These are phyloP conservation scores for Tinea semifulvella DNA, from an alignment of 2,888 invertebrate genomes.

Conservation along the genomic window DNA sequence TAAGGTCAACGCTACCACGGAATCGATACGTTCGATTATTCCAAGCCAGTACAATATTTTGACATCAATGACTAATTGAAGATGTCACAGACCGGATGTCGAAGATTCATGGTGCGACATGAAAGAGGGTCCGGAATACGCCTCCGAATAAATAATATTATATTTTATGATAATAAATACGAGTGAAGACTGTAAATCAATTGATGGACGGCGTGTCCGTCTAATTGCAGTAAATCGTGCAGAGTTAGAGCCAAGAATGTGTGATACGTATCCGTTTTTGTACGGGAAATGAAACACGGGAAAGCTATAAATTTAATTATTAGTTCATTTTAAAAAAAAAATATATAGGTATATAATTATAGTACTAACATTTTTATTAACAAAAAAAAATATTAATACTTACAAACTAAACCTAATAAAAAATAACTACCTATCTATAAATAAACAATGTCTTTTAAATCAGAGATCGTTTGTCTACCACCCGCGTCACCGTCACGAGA, in stretches of 20 bases:
- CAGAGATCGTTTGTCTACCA: too few relatives aligned
- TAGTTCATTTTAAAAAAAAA: too few relatives aligned
- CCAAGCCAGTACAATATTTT: conserved; percentile 48
- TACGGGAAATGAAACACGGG: too few relatives aligned
- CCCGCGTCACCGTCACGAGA: too few relatives aligned
- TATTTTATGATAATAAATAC: conserved; percentile 17
- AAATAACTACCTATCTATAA: too few relatives aligned
- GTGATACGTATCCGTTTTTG: conserved; percentile 6
- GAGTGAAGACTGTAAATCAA: conserved; percentile 36
- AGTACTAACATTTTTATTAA: too few relatives aligned
- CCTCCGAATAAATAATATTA: conserved; percentile 34
- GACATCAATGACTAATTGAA: conserved; percentile 55
- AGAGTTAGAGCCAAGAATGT: conserved; percentile 12
- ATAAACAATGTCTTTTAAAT: too few relatives aligned
- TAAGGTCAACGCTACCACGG: conserved; percentile 7
- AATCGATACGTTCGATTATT: conserved; percentile 38
- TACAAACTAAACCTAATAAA: too few relatives aligned
- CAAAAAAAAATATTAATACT: too few relatives aligned
- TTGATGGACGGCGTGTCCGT: conserved; percentile 42
- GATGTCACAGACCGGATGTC: conserved; percentile 46
- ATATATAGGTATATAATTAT: too few relatives aligned
- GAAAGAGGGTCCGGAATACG: conserved; percentile 31
- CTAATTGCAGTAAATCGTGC: conserved; percentile 31
- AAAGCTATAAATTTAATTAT: too few relatives aligned
- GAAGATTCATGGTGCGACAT: conserved; percentile 43